Base-by-base conservation (phyloP, 2,113 vertebrate genomes). In the Hirundichthys speculiger region DNA sequence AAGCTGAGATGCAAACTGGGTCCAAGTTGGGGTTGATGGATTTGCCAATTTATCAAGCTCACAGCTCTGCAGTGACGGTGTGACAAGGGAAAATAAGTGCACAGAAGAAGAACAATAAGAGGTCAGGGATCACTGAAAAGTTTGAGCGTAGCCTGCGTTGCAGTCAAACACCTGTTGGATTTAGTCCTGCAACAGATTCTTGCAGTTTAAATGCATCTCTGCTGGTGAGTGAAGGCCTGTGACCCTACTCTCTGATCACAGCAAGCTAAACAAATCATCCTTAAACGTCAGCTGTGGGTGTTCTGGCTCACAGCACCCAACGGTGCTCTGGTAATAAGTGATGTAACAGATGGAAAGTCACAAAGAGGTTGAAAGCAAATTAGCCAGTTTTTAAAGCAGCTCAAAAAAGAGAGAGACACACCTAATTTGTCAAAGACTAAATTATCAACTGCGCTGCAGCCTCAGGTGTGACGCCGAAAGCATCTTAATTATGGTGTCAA, bases 251-350 rank as follows among this genome's bases (percentile, higher is more conserved):
- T 83, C 74, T 86, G 83, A 86, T 85, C 81, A 77, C 53, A 45
- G 20, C 59, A 51, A 76, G 66, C 60, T 77, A 86, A 84, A 89
- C 78, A 86, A 77, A 77, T 73, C 79, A 53, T 79, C 25, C 49
- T 30, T 59, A 51, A 55, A 62, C 59, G 73, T 77, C 76, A 68
- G 52, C 43, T 49, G 64, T 77, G 69, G 73, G 62, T 63, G 80
- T 75, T 79, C 80, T 87, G 74, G 51, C 73, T 76, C 60, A 21
- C 62, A 20, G 45, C 27, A 50, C 25, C 48, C 49, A 52, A 69
- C 61, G 41, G 61, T 34, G 49, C 66, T 63, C 63, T 46, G 66
- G 43, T 77, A 69, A 74, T 71, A 69, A 78, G 75, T 65, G 54
- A 62, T 30, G 16, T 41, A 82, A 71, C 68, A 75, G 54, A 85